Evolutionary conservation across 2,888 invertebrate genomes (phyloP), one percentile per base, ranked within the genome.

Genomic region (Omphaloscelis lunosa): DNA sequence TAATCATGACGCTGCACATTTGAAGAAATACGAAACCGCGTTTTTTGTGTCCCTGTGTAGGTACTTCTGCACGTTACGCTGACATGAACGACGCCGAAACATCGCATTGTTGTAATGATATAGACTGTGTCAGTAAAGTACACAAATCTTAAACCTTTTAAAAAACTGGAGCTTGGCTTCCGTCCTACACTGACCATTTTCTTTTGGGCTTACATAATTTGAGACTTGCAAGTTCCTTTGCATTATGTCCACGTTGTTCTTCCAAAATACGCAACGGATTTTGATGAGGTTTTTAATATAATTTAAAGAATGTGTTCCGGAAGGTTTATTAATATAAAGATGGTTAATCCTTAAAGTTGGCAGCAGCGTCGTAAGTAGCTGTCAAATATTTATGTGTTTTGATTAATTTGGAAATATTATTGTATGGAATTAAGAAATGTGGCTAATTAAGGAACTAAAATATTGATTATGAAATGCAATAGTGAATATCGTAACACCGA

Each of bases 141-240:
- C 66, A 62, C 29, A 51, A 67, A 23, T 45, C 53, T 41, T 67
- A 23, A 23, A 39, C 20, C 27, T 65, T 75, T 58, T 39, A 53
- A 51, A 66, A 66, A 79, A 72, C 66, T 72, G 45, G 73, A 56
- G 45, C 78, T 80, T 66, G 59, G 80, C 41, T 80, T 79, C 80
- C 80, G 73, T 29, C 12, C 27, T 66, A 15, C 6, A 45, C 51
- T 45, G 17, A n/a, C 48, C 11, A 53, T 79, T 69, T 69, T 53
- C 51, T 45, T 79, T 51, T 48, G 23, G 20, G n/a, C 15, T 8
- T 53, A 58, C 15, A 5, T 39, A 20, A 34, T 56, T 48, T 9
- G 39, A 29, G 9, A 39, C 29, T 17, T 39, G 45, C 23, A 27
- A 68, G 20, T 79, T 27, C 5, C 23, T 68, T 41, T 77, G 12